Conservation (phyloP, 1,140 invertebrate genomes). For the Drosophila nasuta region DNA sequence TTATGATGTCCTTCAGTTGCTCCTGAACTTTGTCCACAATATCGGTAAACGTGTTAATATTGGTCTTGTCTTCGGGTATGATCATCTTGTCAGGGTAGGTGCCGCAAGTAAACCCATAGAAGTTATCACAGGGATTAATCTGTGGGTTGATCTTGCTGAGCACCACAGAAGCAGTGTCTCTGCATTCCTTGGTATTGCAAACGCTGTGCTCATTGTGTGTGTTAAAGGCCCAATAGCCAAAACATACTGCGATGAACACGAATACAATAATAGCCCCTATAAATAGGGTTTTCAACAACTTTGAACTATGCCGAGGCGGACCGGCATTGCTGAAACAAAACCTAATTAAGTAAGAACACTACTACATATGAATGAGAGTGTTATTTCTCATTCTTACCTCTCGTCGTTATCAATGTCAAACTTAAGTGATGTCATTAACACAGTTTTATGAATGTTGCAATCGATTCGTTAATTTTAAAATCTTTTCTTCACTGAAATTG, state of each 20-base stretch:
- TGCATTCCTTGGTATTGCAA: constrained; percentile 88
- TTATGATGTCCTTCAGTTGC: constrained; percentile 91
- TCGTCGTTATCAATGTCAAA: too few relatives aligned
- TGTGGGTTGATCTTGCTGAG: constrained; percentile 90
- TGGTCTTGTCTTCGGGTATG: constrained; percentile 93
- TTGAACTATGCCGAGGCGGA: constrained; percentile 86
- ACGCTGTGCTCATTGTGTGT: constrained; percentile 75
- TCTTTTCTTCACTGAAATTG: too few relatives aligned
- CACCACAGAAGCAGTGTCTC: constrained; percentile 90
- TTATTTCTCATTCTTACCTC: too few relatives aligned
- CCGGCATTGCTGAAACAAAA: too few relatives aligned
- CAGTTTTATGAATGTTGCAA: too few relatives aligned
- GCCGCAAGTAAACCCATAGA: constrained; percentile 93
- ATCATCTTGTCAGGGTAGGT: constrained; percentile 89
- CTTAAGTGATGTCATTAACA: too few relatives aligned
- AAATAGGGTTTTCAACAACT: constrained; percentile 87
- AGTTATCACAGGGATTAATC: constrained; percentile 95
- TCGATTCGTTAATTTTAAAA: too few relatives aligned
- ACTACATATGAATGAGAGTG: too few relatives aligned
- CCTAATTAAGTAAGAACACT: too few relatives aligned
- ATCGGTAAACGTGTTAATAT: constrained; percentile 91
- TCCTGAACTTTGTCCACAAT: constrained; percentile 92
- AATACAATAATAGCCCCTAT: too few relatives aligned
- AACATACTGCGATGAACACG: constrained; percentile 58
- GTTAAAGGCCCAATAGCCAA: constrained; percentile 88